Evolutionary conservation across 1,140 invertebrate genomes (phyloP).

Genomic region (Drosophila burlai): DNA sequence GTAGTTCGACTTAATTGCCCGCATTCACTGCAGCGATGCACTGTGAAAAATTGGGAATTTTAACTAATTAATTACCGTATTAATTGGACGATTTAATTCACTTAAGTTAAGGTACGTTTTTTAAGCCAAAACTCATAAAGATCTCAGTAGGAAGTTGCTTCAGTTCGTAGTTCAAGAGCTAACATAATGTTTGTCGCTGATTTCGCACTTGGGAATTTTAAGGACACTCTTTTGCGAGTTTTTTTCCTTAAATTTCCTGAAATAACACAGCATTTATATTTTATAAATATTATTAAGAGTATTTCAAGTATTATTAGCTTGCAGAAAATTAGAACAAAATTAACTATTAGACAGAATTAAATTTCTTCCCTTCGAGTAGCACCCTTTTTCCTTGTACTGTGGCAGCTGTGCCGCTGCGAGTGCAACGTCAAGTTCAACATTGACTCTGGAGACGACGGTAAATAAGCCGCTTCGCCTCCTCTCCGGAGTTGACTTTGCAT

Average conservation of each 20-base stretch:
- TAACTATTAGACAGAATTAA: no score
- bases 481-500: slow-evolving; percentile 56
- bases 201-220: background rate
- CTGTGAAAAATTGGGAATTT: background rate
- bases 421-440: slow-evolving; percentile 32
- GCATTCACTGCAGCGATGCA: slow-evolving; percentile 30
- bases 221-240: background rate
- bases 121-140: background rate
- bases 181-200: background rate
- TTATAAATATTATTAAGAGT: background rate
- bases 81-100: background rate
- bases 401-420: slow-evolving; percentile 5
- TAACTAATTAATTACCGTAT: background rate
- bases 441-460: slow-evolving; percentile 11
- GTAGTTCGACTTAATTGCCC: slow-evolving; percentile 73
- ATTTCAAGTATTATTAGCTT: background rate
- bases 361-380: no score
- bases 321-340: background rate
- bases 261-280: background rate
- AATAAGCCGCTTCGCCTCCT: slow-evolving; percentile 31
- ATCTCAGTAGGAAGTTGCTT: background rate
- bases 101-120: background rate
- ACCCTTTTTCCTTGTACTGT: background rate
- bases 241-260: background rate
- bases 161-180: no score